Base-by-base conservation (phyloP, 2,888 invertebrate genomes). In the Spodoptera littoralis region DNA sequence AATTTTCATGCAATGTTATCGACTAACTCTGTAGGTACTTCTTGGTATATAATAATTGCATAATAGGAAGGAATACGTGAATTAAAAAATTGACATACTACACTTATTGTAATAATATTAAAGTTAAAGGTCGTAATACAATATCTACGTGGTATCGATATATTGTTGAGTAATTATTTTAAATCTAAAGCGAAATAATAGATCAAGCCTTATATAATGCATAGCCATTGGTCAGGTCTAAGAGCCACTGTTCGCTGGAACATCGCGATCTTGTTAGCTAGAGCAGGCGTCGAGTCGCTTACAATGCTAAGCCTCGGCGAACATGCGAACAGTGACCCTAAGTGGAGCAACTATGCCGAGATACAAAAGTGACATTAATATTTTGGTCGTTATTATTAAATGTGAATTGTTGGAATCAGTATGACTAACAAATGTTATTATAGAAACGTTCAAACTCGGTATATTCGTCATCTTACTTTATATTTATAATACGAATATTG, bases 51-150 rank as follows among this genome's bases (percentile, higher is more conserved):
- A 84, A 84, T 91, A 93, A 92, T 93, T 93, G 92, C 86, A 86
- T 91, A 90, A 80, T 84, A 92, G 92, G 93, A 93, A 93, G 93
- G 93, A 94, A 87, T 90, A 84, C 85, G 88, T 92, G 87, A 88
- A 91, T 92, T 81, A 87, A 90, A 86, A 91, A 92, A 92, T 93
- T 93, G 92, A 93, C 93, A 76, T 81, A 76, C 88, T 90, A 90
- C 85, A 46, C 82, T 84, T 86, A 79, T n/a, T 58, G 54, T 70
- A 65, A 77, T 70, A 58, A 70, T 61, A 65, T 62, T 74, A 54
- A 57, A 59, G 49, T 59, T 76, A 58, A 53, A 43, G 42, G 57
- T 54, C 41, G 50, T 54, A n/a, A 62, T 73, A 68, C 36, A 68
- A 77, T 65, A 53, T 51, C 55, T 77, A 76, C 49, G 52, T 56